Percentiles rank a stretch among this genome's conserved stretches.
phyloP scores from a whole-genome alignment of 2,797 vertebrate species.

The Parambassis ranga region DNA sequence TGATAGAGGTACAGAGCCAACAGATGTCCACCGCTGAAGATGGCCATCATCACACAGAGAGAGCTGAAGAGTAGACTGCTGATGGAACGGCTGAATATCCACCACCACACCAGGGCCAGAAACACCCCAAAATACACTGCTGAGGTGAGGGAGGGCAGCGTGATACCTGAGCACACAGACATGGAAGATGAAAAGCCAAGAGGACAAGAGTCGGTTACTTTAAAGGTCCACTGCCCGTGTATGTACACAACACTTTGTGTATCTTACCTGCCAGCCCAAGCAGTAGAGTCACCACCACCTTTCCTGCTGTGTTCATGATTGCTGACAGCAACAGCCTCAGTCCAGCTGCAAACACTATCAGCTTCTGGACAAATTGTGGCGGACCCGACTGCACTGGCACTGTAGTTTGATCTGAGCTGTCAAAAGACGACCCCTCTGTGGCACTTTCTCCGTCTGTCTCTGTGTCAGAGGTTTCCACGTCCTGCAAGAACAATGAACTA shows the following conservation, averaged over 20 bases:
- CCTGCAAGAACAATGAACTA: conserved; percentile 43
- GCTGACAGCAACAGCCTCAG: conserved; percentile 75
- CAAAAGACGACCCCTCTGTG: conserved; percentile 65
- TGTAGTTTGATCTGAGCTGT: conserved; percentile 68
- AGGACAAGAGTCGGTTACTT: not conserved
- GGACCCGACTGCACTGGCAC: conserved; percentile 33
- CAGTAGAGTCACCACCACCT: conserved; percentile 80
- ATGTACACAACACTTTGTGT: not conserved
- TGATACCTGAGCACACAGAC: conserved; percentile 73
- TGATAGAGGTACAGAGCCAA: conserved; percentile 84
- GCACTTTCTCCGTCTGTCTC: conserved; percentile 78
- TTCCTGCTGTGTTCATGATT: conserved; percentile 77
- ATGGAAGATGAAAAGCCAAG: not conserved
- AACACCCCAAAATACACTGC: conserved; percentile 82
- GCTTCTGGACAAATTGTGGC: conserved; percentile 78
- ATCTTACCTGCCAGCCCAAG: conserved; percentile 82
- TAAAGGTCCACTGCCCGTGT: not conserved
- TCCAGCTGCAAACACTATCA: conserved; percentile 72
- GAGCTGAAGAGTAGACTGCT: conserved; percentile 79
- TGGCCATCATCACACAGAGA: conserved; percentile 82
- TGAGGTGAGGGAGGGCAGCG: conserved; percentile 82
- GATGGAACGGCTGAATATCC: conserved; percentile 78
- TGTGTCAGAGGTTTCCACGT: conserved; percentile 65
- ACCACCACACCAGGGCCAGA: conserved; percentile 83
- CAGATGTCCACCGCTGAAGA: conserved; percentile 83